Evolutionary conservation across 2,797 vertebrate genomes (phyloP).

Genomic region (Pangasius djambal): DNA sequence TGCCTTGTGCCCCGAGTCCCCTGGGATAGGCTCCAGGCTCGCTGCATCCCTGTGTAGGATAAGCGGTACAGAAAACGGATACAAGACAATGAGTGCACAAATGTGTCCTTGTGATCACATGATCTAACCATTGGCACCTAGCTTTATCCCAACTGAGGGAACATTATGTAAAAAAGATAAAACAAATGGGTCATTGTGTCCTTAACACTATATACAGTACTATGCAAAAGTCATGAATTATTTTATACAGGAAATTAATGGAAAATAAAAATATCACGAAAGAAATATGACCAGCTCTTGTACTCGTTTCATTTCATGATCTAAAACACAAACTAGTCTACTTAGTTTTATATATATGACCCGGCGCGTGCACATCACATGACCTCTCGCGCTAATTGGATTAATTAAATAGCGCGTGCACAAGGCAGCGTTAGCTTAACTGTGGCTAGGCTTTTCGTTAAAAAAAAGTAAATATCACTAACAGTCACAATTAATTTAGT

Average conservation of each 20-base stretch:
- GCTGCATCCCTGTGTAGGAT: too few relatives aligned
- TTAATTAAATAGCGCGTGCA: background rate
- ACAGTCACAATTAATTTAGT: too few relatives aligned
- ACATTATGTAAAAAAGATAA: too few relatives aligned
- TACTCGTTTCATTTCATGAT: background rate
- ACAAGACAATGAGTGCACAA: background rate
- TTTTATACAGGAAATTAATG: background rate
- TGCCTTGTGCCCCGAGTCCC: too few relatives aligned
- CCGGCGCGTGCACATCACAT: background rate
- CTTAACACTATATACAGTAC: too few relatives aligned
- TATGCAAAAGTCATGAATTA: background rate
- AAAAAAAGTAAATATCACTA: too few relatives aligned
- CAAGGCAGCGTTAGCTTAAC: background rate
- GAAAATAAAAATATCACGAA: background rate
- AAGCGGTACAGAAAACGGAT: too few relatives aligned
- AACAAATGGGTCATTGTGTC: too few relatives aligned
- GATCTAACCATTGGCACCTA: background rate
- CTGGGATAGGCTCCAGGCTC: too few relatives aligned
- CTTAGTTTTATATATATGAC: background rate
- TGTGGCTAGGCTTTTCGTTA: background rate
- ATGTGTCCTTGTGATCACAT: background rate
- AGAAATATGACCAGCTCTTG: background rate
- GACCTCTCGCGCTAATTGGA: background rate
- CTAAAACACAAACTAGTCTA: background rate
- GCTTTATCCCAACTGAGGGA: too few relatives aligned